These are phyloP conservation scores for Nebria brevicollis DNA, from an alignment of 2,888 invertebrate genomes.

Conservation along the genomic window DNA sequence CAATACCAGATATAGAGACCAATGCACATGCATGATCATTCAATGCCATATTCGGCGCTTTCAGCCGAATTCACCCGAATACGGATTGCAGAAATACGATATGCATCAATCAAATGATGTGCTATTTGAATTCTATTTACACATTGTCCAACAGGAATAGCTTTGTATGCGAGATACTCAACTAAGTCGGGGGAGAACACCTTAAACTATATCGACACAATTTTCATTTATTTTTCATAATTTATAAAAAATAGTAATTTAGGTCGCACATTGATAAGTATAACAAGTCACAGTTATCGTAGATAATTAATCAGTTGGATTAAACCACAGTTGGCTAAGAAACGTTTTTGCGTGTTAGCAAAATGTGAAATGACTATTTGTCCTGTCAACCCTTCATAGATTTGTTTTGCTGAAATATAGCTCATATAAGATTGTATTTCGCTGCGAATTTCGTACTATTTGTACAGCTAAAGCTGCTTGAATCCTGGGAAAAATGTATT, in stretches of 20 bases:
- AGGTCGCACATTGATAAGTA: neutral
- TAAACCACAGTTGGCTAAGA: neutral
- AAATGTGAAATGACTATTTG: neutral
- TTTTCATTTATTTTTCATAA: no score
- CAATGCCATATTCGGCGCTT: neutral
- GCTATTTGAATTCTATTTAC: neutral
- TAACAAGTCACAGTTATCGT: neutral
- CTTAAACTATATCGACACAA: no score
- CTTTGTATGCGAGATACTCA: no score
- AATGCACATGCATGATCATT: neutral
- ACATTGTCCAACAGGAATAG: no score
- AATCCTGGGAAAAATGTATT: neutral
- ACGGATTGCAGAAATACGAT: neutral
- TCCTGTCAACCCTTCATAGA: neutral
- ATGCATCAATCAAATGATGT: neutral
- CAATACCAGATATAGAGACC: slow-evolving; percentile 20
- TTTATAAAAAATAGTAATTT: neutral
- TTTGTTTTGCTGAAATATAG: no score
- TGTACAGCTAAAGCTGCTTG: neutral
- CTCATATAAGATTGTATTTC: no score
- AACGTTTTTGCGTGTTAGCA: neutral
- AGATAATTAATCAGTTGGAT: neutral
- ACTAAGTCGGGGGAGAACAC: no score
- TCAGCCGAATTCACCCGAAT: neutral
- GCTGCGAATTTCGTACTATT: no score